These are phyloP conservation scores for Danio tinwini DNA, from an alignment of 2,797 vertebrate species.

Conservation along the genomic window DNA sequence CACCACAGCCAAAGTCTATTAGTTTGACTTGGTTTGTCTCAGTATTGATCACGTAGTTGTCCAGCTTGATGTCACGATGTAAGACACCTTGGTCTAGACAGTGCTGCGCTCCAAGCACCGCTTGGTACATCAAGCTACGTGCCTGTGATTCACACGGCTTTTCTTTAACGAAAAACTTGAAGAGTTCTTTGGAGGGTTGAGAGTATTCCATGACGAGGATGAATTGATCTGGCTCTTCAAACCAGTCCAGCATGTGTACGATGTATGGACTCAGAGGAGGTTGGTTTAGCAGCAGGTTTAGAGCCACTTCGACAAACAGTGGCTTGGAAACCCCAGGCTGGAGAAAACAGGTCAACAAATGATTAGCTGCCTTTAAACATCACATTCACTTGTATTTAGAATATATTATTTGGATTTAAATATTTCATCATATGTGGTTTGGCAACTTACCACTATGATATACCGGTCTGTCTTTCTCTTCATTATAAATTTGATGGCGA, in stretches of 20 bases:
- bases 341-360: background rate
- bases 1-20: background rate
- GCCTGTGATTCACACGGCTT: background rate
- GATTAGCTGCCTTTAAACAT: background rate
- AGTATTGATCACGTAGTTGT: background rate
- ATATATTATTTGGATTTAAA: background rate
- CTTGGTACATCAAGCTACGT: background rate
- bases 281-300: background rate
- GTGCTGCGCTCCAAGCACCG: background rate
- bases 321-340: no score
- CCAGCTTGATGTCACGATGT: background rate
- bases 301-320: background rate
- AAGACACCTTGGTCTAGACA: background rate
- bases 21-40: background rate
- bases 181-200: background rate
- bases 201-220: background rate
- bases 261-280: no score
- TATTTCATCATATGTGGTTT: background rate
- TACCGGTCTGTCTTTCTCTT: background rate
- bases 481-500: background rate
- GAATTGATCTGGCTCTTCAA: no score
- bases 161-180: rapidly evolving
- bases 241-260: background rate
- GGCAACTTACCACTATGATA: background rate
- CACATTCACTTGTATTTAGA: background rate